A percentile compares a stretch with the other conserved stretches of the same genome.
Conservation (phyloP, 2,888 invertebrate genomes). For the Notocelia uddmanniana region DNA sequence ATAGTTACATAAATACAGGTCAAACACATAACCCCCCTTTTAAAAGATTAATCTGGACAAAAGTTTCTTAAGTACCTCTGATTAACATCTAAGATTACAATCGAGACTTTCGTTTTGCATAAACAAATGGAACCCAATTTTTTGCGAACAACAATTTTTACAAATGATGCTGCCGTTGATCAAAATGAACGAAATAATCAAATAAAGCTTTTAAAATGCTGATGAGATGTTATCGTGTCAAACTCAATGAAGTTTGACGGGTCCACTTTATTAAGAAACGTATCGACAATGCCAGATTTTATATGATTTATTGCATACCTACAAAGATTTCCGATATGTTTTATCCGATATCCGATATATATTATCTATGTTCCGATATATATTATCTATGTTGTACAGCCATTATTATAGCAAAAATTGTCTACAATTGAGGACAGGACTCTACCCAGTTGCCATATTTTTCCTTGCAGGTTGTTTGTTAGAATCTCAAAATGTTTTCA, state of each 20-base stretch:
- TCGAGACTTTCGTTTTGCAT: slow-evolving; percentile 7
- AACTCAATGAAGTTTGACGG: slow-evolving; percentile 17
- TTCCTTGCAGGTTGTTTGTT: background rate
- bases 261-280: background rate
- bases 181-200: slow-evolving; percentile 21
- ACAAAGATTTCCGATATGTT: background rate
- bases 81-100: slow-evolving; percentile 20
- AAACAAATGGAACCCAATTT: background rate
- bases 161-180: slow-evolving; percentile 3
- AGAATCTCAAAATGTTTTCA: background rate
- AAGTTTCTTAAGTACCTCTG: background rate
- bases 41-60: background rate
- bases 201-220: slow-evolving; percentile 7
- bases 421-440: slow-evolving; percentile 16
- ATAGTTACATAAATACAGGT: no score
- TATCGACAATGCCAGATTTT: background rate
- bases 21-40: background rate
- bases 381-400: slow-evolving; percentile 2
- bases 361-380: no score
- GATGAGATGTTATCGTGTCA: slow-evolving; percentile 6
- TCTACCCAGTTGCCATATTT: background rate
- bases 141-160: slow-evolving; percentile 19
- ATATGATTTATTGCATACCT: slow-evolving; percentile 5
- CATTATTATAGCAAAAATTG: background rate
- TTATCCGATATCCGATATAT: no score